These are phyloP conservation scores for Rhinichthys klamathensis DNA, from an alignment of 2,113 vertebrate genomes.

Conservation along the genomic window DNA sequence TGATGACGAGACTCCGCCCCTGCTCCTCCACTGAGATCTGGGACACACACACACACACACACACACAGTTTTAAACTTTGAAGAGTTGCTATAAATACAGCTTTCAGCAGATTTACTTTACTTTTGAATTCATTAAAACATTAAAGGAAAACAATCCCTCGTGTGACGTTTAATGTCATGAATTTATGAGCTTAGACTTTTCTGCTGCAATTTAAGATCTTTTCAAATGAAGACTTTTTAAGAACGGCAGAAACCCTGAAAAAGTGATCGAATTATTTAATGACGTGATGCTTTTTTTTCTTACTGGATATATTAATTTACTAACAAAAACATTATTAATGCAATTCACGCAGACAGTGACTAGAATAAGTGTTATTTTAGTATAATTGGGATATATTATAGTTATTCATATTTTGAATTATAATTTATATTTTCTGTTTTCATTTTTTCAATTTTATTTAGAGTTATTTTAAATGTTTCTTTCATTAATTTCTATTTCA, in stretches of 20 bases:
- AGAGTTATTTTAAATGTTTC: too few relatives aligned
- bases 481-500: too few relatives aligned
- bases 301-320: neutral
- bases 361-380: too few relatives aligned
- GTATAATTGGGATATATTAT: too few relatives aligned
- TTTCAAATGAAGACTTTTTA: neutral
- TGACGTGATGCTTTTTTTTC: neutral
- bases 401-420: too few relatives aligned
- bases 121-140: neutral
- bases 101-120: neutral
- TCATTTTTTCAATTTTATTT: too few relatives aligned
- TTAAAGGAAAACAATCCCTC: neutral
- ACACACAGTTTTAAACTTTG: neutral
- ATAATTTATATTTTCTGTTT: too few relatives aligned
- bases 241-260: neutral
- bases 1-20: constrained; percentile 87
- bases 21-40: constrained; percentile 96
- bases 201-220: neutral
- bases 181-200: neutral
- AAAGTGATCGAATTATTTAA: neutral
- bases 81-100: neutral
- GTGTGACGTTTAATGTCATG: neutral
- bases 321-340: neutral
- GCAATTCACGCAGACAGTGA: neutral
- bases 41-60: neutral